Conservation (phyloP, 2,888 invertebrate genomes). For the Linnaemya vulpina region DNA sequence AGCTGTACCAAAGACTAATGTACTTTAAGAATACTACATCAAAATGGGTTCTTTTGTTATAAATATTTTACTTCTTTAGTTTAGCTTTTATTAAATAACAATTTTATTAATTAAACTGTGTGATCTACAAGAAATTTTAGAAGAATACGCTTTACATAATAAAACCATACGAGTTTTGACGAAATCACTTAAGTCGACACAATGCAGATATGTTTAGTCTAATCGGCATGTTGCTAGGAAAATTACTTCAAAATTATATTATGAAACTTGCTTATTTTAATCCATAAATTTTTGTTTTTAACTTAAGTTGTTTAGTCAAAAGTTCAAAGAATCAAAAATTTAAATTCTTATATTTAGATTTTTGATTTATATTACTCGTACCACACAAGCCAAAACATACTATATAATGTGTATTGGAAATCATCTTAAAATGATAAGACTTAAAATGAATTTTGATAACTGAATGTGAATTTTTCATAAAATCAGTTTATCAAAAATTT, state of each 20-base stretch:
- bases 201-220: too few species aligned
- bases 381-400: slow-evolving; percentile 32
- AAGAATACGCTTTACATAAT: slow-evolving; percentile 39
- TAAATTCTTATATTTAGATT: slow-evolving; percentile 11
- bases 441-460: slow-evolving; percentile 3
- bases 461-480: neutral
- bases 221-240: too few species aligned
- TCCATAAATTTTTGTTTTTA: too few species aligned
- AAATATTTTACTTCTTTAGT: slow-evolving; percentile 43
- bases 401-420: neutral
- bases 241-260: too few species aligned
- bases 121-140: slow-evolving; percentile 42
- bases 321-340: slow-evolving; percentile 6
- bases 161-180: slow-evolving; percentile 5
- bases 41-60: slow-evolving; percentile 60
- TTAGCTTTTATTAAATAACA: slow-evolving; percentile 66
- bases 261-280: too few species aligned
- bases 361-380: slow-evolving; percentile 5
- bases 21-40: slow-evolving; percentile 35
- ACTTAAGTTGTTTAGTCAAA: too few species aligned
- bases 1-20: slow-evolving; percentile 61
- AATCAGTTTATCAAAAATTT: neutral
- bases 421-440: neutral
- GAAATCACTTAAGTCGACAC: too few species aligned
- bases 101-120: slow-evolving; percentile 54